Conservation (phyloP, 2,888 invertebrate genomes). For the Drosophila paranaensis region DNA sequence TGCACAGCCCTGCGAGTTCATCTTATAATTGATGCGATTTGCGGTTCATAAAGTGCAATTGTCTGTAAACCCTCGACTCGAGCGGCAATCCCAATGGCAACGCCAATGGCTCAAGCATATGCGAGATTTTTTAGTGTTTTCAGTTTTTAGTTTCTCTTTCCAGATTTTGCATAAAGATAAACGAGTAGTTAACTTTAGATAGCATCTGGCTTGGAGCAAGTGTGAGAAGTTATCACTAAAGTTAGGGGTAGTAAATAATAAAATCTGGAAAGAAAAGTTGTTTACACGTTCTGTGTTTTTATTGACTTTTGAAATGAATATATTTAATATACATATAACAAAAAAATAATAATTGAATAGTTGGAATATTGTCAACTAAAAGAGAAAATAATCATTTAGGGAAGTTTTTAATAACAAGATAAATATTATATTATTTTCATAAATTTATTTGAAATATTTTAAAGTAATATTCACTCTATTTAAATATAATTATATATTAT, state of each 20-base stretch:
- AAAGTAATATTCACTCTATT: too few species aligned
- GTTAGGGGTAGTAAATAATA: not conserved
- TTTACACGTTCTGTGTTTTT: too few species aligned
- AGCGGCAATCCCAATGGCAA: not conserved
- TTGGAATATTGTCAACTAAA: too few species aligned
- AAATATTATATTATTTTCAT: too few species aligned
- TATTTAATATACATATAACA: too few species aligned
- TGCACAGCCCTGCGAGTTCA: conserved; percentile 55
- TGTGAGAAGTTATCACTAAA: not conserved
- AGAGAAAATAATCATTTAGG: too few species aligned
- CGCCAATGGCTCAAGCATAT: conserved; percentile 51
- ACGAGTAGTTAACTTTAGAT: not conserved
- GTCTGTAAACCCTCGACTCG: conserved; percentile 54
- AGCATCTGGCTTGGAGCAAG: not conserved
- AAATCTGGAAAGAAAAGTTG: too few species aligned
- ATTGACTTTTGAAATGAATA: too few species aligned
- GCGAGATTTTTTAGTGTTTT: conserved; percentile 50
- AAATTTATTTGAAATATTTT: too few species aligned
- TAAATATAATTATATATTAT: too few species aligned
- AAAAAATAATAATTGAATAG: too few species aligned
- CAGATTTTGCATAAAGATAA: not conserved
- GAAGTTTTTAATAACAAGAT: too few species aligned
- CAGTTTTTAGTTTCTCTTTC: not conserved
- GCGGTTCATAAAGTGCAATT: conserved; percentile 77
- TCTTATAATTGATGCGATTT: conserved; percentile 78